Percentiles rank a stretch among this genome's conserved stretches.
phyloP scores from a whole-genome alignment of 2,113 vertebrate species.

The Circaetus cinerascens region DNA sequence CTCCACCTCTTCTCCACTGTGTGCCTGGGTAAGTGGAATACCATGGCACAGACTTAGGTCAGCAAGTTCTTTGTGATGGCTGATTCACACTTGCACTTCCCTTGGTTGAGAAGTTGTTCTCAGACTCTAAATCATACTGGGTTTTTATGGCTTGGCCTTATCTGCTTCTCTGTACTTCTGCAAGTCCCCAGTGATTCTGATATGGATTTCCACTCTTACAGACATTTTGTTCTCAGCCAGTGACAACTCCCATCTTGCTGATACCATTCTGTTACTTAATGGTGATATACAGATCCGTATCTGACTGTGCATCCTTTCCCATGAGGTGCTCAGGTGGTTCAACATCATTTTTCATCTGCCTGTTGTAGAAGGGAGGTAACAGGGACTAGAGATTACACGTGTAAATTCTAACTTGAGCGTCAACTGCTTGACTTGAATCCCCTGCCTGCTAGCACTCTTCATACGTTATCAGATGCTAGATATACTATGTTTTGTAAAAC shows the following conservation, averaged over 20 bases:
- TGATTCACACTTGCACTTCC: neutral
- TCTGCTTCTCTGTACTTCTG: neutral
- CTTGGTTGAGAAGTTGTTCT: neutral
- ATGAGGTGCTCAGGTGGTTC: neutral
- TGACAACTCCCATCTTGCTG: neutral
- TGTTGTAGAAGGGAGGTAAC: neutral
- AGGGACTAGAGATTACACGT: neutral
- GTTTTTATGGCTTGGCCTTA: neutral
- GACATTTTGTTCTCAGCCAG: neutral
- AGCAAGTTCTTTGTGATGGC: neutral
- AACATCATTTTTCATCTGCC: neutral
- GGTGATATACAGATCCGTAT: neutral
- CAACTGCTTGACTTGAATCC: neutral
- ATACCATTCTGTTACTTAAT: neutral
- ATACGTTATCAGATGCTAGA: neutral
- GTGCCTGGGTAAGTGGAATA: neutral
- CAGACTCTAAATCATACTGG: neutral
- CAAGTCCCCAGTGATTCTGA: neutral
- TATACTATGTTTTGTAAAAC: neutral
- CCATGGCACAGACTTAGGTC: neutral
- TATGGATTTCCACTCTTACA: neutral
- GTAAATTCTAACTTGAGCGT: neutral
- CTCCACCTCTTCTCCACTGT: neutral
- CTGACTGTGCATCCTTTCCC: neutral
- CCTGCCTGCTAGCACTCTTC: neutral